A percentile compares a stretch with the other conserved stretches of the same genome.
phyloP scores from a whole-genome alignment of 2,113 vertebrate species.

The Balaeniceps rex region DNA sequence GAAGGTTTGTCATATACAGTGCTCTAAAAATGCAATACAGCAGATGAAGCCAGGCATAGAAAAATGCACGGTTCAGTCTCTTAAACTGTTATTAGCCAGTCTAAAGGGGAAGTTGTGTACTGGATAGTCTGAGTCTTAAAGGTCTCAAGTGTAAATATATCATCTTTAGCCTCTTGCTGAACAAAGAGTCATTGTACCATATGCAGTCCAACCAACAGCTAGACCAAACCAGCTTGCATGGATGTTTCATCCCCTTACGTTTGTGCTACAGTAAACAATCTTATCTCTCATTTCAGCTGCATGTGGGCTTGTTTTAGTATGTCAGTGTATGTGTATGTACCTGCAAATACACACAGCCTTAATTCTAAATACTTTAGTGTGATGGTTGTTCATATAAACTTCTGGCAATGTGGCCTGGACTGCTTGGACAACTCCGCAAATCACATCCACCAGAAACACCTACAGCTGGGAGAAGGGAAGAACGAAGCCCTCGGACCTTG shows the following conservation, averaged over 20 bases:
- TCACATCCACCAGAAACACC: neutral
- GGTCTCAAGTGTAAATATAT: neutral
- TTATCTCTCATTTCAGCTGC: neutral
- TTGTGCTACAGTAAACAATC: neutral
- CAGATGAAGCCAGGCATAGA: neutral
- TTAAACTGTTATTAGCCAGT: neutral
- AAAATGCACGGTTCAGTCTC: neutral
- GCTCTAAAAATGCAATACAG: neutral
- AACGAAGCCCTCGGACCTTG: neutral
- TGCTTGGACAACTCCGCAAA: neutral
- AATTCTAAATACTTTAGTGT: neutral
- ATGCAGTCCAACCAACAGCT: neutral
- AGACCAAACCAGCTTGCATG: neutral
- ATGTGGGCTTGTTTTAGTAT: neutral
- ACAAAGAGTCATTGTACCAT: neutral
- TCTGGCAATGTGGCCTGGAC: neutral
- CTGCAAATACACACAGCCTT: neutral
- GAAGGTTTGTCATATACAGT: constrained; percentile 35
- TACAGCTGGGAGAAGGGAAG: neutral
- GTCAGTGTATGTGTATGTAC: neutral
- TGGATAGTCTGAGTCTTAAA: neutral
- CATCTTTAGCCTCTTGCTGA: neutral
- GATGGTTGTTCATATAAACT: neutral
- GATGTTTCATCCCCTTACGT: neutral
- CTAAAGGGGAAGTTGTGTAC: neutral